Evolutionary conservation across 1,140 invertebrate genomes (phyloP), one percentile per base, ranked within the genome.

Genomic region (Harpegnathos saltator): DNA sequence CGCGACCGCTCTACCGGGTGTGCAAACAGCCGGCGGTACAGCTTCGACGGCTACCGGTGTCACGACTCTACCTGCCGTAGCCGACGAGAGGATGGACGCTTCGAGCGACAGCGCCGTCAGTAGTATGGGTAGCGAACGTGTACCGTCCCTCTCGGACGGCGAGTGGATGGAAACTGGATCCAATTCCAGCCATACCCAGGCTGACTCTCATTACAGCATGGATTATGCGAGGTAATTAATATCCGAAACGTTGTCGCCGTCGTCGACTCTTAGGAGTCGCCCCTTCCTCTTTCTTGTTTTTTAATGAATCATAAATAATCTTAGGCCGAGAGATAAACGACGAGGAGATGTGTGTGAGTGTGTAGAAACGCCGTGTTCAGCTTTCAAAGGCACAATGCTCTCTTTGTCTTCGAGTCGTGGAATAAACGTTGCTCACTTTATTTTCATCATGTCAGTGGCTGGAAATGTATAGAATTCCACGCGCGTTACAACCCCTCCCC

Each of bases 91-190:
- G 59, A 95, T 97, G 91, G 97, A 98, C 90, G 97, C 97, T 0
- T 97, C 97, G 26, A 97, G 96, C 90, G 98, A 98, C 93, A 98
- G 97, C 92, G 97, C 97, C 7, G 97, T 98, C 48, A 98, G 97
- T 83, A 98, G 97, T 2, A 98, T 98, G 97, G 97, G 97, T 9
- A 98, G 97, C 7, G 97, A 98, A 90, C 95, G 97, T n/a, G 97
- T 98, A 19, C 97, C 97, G 1, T 98, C 97, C 0, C 94, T 98
- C 0, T 98, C 97, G 12, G 97, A 98, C 91, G 97, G 97, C 19
- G 98, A 98, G 89, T 98, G 97, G 97, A 97, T 97, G 92, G 98
- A 98, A 90, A 96, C 96, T 48, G 97, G 97, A 19, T 97, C 97
- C 50, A 97, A 98, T 91, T 97, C 97, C 1, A 97, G 97, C 54